Conservation (phyloP, 2,888 invertebrate genomes). For the Gibbula magus region DNA sequence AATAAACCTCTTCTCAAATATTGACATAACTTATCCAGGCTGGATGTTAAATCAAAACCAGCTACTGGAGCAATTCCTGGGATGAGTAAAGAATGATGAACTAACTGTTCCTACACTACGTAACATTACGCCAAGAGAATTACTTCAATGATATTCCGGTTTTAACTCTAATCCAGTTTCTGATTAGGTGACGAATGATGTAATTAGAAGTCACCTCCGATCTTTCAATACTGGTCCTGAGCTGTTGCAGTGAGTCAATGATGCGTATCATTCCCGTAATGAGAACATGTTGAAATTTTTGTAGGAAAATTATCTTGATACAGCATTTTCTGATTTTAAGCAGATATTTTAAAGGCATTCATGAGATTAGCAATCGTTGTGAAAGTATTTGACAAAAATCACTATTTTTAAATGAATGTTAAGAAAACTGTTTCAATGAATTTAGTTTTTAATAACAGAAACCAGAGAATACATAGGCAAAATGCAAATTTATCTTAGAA, state of each 20-base stretch:
- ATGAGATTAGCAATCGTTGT: too few relatives aligned
- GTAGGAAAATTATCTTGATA: too few relatives aligned
- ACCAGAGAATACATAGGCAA: too few relatives aligned
- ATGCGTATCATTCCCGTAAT: not conserved
- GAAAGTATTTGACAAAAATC: too few relatives aligned
- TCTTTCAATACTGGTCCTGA: not conserved
- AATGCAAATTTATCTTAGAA: too few relatives aligned
- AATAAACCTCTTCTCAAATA: too few relatives aligned
- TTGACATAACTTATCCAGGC: too few relatives aligned
- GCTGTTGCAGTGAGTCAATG: not conserved
- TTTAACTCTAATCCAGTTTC: not conserved
- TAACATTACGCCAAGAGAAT: not conserved
- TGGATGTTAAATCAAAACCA: not conserved
- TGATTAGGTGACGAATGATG: not conserved
- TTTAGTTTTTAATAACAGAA: too few relatives aligned
- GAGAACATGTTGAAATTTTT: not conserved
- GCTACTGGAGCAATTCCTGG: not conserved
- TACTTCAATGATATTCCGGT: not conserved
- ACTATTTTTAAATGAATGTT: too few relatives aligned
- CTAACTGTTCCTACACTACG: not conserved
- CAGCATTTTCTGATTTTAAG: too few relatives aligned
- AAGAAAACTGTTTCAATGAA: too few relatives aligned
- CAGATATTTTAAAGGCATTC: too few relatives aligned
- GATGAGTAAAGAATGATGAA: not conserved
- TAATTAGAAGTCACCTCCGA: not conserved